Base-by-base conservation (phyloP, 2,888 invertebrate species). In the Sialis lutaria region DNA sequence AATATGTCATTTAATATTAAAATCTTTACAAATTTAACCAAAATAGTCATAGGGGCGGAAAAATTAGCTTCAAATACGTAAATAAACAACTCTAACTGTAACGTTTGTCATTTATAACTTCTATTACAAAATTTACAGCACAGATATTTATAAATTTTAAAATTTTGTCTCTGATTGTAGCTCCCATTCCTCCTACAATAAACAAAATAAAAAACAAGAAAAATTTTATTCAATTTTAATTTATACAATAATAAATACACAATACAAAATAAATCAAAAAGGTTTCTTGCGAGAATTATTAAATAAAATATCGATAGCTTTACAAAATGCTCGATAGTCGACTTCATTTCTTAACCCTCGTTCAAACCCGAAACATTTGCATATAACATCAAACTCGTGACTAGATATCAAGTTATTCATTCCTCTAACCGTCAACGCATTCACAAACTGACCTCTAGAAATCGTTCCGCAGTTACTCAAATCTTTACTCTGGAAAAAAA, bases 351-450 rank as follows among this genome's bases (percentile, higher is more conserved):
- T 61, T 50, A 68, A 56, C 32, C 78, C 81, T 51, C 79, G 72
- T 55, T 73, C 72, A 54, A 76, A 72, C 41, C 78, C 74, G 63
- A 85, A 86, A 63, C 83, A 82, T 64, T 82, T 82, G 65, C 76
- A 77, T 49, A 85, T 56, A n/a, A 75, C 64, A 48, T 81, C 77
- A 13, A 83, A 67, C 63, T 86, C 84, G 33, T 72, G 70, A 49
- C 72, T 70, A 44, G 79, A 79, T 46, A 85, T 65, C 55, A 76
- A 62, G 56, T 73, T 63, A 54, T 78, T 67, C 71, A 84, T 70
- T 33, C 72, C 72, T 50, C 83, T 73, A 34, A 72, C 60, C 31
- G 77, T 73, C 40, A 86, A 65, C 44, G 76, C 79, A 55, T 80
- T 77, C 54, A 77, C 67, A 60, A 82, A 75, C 52, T 74, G 70